phyloP scores from a whole-genome alignment of 2,113 vertebrate species.

The Holacanthus passer region DNA sequence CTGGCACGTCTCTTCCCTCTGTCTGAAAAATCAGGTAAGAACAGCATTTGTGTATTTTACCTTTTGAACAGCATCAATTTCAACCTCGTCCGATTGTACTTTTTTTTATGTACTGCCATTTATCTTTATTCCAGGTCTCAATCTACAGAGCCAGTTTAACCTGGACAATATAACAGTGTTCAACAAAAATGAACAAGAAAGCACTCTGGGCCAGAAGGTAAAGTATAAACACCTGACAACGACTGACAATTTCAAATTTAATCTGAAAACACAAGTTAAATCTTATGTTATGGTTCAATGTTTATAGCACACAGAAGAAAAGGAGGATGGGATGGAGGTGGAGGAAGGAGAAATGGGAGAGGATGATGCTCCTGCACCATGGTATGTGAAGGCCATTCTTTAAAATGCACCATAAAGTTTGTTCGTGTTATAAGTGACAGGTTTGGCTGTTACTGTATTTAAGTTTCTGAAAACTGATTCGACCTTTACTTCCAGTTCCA shows the following conservation, averaged over 20 bases:
- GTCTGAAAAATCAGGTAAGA: constrained; percentile 97
- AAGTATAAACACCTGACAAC: constrained; percentile 7
- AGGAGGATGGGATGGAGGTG: constrained; percentile 96
- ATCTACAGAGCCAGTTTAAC: constrained; percentile 99
- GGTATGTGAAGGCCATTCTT: constrained; percentile 77
- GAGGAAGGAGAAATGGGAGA: constrained; percentile 99
- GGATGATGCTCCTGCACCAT: constrained; percentile 92
- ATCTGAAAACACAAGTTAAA: accelerated
- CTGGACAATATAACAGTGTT: constrained; percentile 98
- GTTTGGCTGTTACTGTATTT: neutral
- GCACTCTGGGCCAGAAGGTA: constrained; percentile 96
- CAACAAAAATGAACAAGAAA: constrained; percentile 98
- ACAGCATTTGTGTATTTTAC: neutral
- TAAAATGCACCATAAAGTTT: neutral
- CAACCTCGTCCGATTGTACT: neutral
- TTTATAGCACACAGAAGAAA: constrained; percentile 90
- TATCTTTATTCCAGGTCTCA: constrained; percentile 88
- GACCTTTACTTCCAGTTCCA: constrained; percentile 85
- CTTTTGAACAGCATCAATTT: neutral
- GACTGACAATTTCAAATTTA: neutral
- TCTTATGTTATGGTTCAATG: neutral
- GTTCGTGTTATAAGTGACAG: neutral
- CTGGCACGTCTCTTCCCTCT: constrained; percentile 96
- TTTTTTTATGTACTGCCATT: neutral
- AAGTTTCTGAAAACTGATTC: neutral